Evolutionary conservation across 2,888 invertebrate species (phyloP).

Genomic region (Hemaris fuciformis): DNA sequence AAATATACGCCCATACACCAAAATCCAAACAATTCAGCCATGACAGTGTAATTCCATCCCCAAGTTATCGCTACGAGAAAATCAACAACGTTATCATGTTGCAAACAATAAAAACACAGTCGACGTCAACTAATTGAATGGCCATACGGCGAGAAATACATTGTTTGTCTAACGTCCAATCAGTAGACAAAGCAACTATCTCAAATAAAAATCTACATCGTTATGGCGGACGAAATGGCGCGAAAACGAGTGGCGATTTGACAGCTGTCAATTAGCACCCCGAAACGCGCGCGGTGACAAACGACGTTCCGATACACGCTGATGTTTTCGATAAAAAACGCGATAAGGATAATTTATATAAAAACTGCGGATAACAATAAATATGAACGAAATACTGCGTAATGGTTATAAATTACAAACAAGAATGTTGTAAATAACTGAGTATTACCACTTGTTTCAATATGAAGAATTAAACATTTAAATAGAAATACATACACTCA

Average conservation of each 20-base stretch:
- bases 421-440: too few relatives aligned
- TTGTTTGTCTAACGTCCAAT: slow-evolving; percentile 32
- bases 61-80: slow-evolving; percentile 1
- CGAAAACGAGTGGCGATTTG: slow-evolving; percentile 64
- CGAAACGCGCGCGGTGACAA: slow-evolving; percentile 51
- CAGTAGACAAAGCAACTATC: slow-evolving; percentile 48
- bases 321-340: slow-evolving; percentile 22
- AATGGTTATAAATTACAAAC: background rate
- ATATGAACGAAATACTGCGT: background rate
- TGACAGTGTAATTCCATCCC: background rate
- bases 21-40: background rate
- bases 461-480: too few relatives aligned
- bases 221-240: slow-evolving; percentile 59
- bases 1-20: background rate
- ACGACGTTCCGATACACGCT: slow-evolving; percentile 46
- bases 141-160: slow-evolving; percentile 23
- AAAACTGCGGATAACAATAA: background rate
- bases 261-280: slow-evolving; percentile 77
- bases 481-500: too few relatives aligned
- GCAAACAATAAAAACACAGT: slow-evolving; percentile 26
- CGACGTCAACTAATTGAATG: slow-evolving; percentile 21
- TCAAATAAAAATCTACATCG: slow-evolving; percentile 63
- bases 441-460: too few relatives aligned
- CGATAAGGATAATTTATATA: slow-evolving; percentile 22
- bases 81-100: slow-evolving; percentile 15